Base-by-base conservation (phyloP, 92 coral and sea anemone genomes). In the Pocillopora meandrina region DNA sequence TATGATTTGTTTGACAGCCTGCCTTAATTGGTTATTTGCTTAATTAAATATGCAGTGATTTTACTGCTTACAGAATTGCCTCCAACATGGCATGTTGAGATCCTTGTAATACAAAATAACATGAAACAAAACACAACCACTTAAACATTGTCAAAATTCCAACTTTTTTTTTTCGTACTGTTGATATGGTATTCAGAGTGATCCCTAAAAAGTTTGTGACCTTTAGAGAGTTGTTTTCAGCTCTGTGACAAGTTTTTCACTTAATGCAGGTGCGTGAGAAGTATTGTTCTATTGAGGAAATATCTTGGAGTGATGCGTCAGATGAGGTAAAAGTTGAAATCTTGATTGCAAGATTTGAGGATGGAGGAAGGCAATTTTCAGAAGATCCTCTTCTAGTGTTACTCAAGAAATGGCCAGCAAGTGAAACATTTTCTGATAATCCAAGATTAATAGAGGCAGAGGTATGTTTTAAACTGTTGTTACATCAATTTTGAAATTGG, bases 301-400 rank as follows among this genome's bases (percentile, higher is more conserved):
- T 81, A 31, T 78, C 92, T 34, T 95, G 98, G 98, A 92, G 87
- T 74, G 80, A 85, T 21, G 98, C 98, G 20, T 89, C 93, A 92
- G 98, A 95, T 95, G 98, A 86, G 78, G 94, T 95, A 10, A 86
- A 92, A 33, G 92, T 85, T 19, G 95, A 95, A 49, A 82, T 90
- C 62, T 79, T 95, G 74, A 71, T 71, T 56, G 86, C 75, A 34
- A 90, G 83, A 67, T 89, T 92, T 76, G 94, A 91, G 73, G 78
- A 72, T n/a, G 80, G 93, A 35, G 91, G 89, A 18, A 80, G 80
- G 15, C 76, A 89, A 47, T 85, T 76, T 2, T 86, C 85, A 47
- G 91, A 89, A 23, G 86, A 92, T 34, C 93, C 94, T 19, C 81
- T 95, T 74, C 93, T 95, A 1, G 89, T 92, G 9, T 65, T 92